These are phyloP conservation scores for Phataginus tricuspis DNA, from an alignment of 2,797 vertebrate species.

Conservation along the genomic window DNA sequence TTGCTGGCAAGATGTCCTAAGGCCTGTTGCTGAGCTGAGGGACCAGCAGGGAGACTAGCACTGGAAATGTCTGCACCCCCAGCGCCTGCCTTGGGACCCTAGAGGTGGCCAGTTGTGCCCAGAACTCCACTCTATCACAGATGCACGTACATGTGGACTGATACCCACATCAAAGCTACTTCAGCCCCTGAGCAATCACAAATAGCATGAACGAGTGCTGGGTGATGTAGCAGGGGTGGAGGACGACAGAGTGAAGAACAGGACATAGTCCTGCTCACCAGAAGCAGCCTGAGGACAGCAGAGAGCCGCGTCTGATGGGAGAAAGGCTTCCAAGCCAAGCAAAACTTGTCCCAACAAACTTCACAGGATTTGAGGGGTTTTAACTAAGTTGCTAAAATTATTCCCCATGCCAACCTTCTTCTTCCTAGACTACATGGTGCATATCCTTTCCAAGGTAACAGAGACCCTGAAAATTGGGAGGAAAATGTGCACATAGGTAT, in stretches of 20 bases:
- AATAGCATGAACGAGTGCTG: background rate
- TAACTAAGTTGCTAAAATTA: background rate
- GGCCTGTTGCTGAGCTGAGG: background rate
- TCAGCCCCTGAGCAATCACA: background rate
- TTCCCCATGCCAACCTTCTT: background rate
- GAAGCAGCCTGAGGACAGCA: background rate
- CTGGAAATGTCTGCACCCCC: background rate
- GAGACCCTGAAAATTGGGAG: background rate
- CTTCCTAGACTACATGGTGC: background rate
- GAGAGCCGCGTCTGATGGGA: background rate
- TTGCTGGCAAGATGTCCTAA: background rate
- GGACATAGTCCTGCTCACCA: background rate
- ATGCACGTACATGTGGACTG: background rate
- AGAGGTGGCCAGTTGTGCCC: background rate
- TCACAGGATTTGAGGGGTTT: background rate
- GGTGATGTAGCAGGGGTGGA: no score
- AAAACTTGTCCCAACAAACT: background rate
- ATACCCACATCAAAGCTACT: background rate
- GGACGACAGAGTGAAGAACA: background rate
- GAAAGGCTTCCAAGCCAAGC: background rate
- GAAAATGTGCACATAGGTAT: background rate
- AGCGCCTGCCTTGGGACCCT: background rate
- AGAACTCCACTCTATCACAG: background rate
- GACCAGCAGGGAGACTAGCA: background rate
- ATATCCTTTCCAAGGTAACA: background rate